Evolutionary conservation across 2,113 vertebrate species (phyloP).

Genomic region (Cochlearius cochlearius): DNA sequence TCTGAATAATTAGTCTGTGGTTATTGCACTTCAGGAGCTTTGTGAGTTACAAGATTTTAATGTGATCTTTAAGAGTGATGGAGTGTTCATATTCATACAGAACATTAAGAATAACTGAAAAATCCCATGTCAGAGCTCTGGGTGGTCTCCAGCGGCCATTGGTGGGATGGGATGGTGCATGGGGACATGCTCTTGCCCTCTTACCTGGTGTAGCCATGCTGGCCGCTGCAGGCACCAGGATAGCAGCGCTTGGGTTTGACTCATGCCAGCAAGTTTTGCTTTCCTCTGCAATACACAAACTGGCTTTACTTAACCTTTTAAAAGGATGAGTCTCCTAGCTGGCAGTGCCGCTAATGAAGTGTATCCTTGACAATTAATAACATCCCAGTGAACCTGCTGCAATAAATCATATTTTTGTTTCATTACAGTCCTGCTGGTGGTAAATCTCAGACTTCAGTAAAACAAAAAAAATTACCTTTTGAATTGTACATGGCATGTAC

Average conservation of each 20-base stretch:
- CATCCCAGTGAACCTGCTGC: neutral
- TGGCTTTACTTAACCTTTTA: neutral
- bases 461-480: neutral
- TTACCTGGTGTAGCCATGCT: neutral
- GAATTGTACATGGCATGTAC: neutral
- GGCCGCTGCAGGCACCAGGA: rapidly evolving
- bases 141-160: neutral
- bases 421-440: neutral
- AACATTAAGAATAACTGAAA: neutral
- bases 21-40: neutral
- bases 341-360: neutral
- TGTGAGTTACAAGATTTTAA: neutral
- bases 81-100: neutral
- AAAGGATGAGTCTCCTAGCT: neutral
- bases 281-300: neutral
- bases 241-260: neutral
- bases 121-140: neutral
- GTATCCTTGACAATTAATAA: neutral
- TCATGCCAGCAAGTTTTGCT: neutral
- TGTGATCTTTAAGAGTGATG: neutral
- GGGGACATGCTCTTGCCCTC: neutral
- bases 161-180: neutral
- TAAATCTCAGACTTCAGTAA: neutral
- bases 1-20: neutral
- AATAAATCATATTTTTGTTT: neutral